Evolutionary conservation across 1,140 invertebrate genomes (phyloP).

Genomic region (Anastrepha obliqua): DNA sequence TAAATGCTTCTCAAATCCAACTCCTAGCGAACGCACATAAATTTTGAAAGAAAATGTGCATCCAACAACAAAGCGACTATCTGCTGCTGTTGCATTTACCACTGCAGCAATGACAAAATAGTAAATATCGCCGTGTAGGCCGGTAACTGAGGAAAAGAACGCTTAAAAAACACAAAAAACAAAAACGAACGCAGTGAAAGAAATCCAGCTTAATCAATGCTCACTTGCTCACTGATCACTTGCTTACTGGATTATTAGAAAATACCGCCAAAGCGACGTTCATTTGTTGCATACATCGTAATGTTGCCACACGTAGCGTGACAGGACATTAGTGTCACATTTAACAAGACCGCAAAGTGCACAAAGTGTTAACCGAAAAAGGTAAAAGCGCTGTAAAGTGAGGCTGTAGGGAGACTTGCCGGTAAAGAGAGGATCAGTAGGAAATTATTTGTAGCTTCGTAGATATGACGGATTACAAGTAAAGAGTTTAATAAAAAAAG

Average conservation of each 20-base stretch:
- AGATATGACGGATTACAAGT: no score
- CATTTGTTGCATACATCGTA: slow-evolving; percentile 47
- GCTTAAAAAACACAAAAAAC: background rate
- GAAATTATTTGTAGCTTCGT: background rate
- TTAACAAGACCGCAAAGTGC: slow-evolving; percentile 54
- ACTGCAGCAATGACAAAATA: slow-evolving; percentile 17
- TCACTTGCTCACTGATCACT: slow-evolving; percentile 4
- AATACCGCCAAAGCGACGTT: slow-evolving; percentile 22
- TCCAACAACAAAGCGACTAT: background rate
- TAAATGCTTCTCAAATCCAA: slow-evolving; percentile 18
- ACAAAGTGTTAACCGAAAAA: slow-evolving; percentile 49
- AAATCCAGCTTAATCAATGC: slow-evolving; percentile 39
- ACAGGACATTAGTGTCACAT: slow-evolving; percentile 56
- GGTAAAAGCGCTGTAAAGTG: slow-evolving; percentile 26
- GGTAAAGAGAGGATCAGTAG: background rate
- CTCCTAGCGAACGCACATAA: background rate
- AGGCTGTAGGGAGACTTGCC: background rate
- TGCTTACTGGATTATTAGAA: slow-evolving; percentile 35
- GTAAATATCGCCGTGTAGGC: slow-evolving; percentile 26
- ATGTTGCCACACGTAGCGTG: slow-evolving; percentile 41
- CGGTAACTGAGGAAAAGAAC: background rate
- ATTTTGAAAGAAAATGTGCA: slow-evolving; percentile 42
- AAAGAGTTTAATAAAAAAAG: no score
- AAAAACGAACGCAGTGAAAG: background rate
- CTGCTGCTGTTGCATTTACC: background rate